Percentiles rank a stretch among this genome's conserved stretches.
phyloP scores from a whole-genome alignment of 2,888 invertebrate genomes.

The Microctonus aethiopoides region DNA sequence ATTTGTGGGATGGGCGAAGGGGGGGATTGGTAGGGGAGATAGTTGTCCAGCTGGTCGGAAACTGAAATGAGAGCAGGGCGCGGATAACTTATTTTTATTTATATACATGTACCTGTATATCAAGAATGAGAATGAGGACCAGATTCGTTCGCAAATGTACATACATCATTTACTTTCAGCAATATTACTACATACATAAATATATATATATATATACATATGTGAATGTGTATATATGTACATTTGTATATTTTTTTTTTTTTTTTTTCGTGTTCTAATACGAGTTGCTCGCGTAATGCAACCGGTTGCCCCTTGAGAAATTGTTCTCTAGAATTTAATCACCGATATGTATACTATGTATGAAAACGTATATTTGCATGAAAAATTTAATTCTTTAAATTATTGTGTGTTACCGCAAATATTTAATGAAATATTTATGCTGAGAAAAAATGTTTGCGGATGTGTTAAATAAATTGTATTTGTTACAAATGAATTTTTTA shows the following conservation, averaged over 20 bases:
- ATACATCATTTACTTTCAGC: constrained; percentile 14
- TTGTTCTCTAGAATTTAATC: constrained; percentile 21
- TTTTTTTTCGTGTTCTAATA: constrained; percentile 17
- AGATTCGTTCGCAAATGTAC: background rate
- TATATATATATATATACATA: too few relatives aligned
- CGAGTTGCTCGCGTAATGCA: constrained; percentile 15
- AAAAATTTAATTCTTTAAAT: background rate
- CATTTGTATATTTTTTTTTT: constrained; percentile 18
- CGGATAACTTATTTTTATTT: constrained; percentile 17
- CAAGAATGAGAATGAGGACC: constrained; percentile 13
- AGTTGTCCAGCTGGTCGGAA: constrained; percentile 35
- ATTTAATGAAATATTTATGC: too few relatives aligned
- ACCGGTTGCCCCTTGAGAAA: background rate
- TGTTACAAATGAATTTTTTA: too few relatives aligned
- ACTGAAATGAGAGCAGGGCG: constrained; percentile 22
- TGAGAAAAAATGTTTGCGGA: too few relatives aligned
- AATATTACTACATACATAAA: too few relatives aligned
- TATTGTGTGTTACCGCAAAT: background rate
- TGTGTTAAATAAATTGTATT: too few relatives aligned
- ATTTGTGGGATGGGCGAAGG: background rate
- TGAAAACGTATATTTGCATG: constrained; percentile 12
- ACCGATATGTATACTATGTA: constrained; percentile 10
- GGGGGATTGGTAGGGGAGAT: constrained; percentile 19
- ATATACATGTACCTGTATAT: constrained; percentile 9
- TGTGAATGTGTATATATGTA: too few relatives aligned